Evolutionary conservation across 2,113 vertebrate species (phyloP).

Genomic region (Hippolais icterina): DNA sequence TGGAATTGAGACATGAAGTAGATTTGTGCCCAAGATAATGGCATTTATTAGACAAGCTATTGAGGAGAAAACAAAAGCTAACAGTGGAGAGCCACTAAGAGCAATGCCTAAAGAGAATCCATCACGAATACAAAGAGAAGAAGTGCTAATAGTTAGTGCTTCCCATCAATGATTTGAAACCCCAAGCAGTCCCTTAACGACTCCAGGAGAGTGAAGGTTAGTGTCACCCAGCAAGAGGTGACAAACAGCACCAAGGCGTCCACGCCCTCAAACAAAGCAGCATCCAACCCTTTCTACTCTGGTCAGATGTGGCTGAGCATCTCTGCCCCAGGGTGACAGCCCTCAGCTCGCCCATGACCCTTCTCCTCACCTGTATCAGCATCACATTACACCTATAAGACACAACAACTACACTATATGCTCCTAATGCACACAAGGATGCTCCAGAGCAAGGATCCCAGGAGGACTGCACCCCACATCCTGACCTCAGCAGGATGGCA

Average conservation of each 20-base stretch:
- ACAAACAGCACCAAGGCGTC: background rate
- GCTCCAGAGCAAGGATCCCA: background rate
- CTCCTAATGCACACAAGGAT: background rate
- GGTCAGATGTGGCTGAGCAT: background rate
- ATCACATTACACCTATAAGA: fast-evolving
- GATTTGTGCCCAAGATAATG: slow-evolving; percentile 69
- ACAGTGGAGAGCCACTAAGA: slow-evolving; percentile 41
- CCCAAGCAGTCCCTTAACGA: background rate
- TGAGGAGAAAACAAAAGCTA: slow-evolving; percentile 71
- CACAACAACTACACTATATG: fast-evolving
- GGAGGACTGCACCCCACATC: background rate
- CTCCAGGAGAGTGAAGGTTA: background rate
- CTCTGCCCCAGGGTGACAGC: background rate
- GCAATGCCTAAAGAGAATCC: slow-evolving; percentile 21
- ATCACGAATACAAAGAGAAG: slow-evolving; percentile 51
- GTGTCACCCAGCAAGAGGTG: background rate
- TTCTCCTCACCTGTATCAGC: background rate
- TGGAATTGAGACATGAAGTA: slow-evolving; percentile 67
- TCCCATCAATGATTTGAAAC: slow-evolving; percentile 29
- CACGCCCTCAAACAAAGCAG: background rate
- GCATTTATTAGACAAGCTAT: slow-evolving; percentile 71
- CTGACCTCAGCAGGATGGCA: background rate
- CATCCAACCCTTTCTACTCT: background rate
- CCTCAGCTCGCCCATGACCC: background rate
- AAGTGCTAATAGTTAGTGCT: slow-evolving; percentile 43